These are phyloP conservation scores for Himalopsyche kuldschensis DNA, from an alignment of 2,888 invertebrate genomes.

Conservation along the genomic window DNA sequence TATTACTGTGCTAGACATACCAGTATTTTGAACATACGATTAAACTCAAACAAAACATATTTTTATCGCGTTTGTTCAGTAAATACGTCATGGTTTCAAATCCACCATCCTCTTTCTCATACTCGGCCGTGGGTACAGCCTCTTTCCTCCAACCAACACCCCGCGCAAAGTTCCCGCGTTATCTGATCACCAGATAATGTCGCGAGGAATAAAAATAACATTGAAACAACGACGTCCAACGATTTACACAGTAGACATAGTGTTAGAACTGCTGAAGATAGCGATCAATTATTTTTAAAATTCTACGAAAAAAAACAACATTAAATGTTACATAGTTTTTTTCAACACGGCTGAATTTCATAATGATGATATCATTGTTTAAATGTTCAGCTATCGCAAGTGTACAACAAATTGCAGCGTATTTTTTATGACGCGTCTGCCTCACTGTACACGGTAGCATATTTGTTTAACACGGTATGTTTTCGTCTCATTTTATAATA, in stretches of 20 bases:
- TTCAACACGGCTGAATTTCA: too few species aligned
- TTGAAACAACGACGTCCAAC: slow-evolving; percentile 6
- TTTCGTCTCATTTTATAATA: too few species aligned
- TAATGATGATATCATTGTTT: too few species aligned
- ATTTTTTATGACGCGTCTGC: too few species aligned
- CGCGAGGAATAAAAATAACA: slow-evolving; percentile 11
- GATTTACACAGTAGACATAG: slow-evolving; percentile 3
- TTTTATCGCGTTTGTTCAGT: background rate
- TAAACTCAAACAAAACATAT: too few species aligned
- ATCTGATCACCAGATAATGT: background rate
- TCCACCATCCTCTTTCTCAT: slow-evolving; percentile 8
- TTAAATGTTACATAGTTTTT: too few species aligned
- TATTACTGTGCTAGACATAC: too few species aligned
- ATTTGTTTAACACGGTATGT: too few species aligned
- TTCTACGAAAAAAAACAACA: background rate
- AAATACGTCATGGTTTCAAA: background rate
- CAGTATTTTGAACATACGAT: too few species aligned
- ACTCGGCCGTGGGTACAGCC: background rate
- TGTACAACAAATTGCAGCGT: too few species aligned
- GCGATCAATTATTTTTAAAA: background rate
- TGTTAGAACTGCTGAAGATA: background rate
- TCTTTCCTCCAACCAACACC: background rate
- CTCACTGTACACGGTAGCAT: too few species aligned
- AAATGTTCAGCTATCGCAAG: too few species aligned
- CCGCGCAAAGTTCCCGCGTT: background rate